These are phyloP conservation scores for Vidua macroura DNA, from an alignment of 2,113 vertebrate genomes.

Conservation along the genomic window DNA sequence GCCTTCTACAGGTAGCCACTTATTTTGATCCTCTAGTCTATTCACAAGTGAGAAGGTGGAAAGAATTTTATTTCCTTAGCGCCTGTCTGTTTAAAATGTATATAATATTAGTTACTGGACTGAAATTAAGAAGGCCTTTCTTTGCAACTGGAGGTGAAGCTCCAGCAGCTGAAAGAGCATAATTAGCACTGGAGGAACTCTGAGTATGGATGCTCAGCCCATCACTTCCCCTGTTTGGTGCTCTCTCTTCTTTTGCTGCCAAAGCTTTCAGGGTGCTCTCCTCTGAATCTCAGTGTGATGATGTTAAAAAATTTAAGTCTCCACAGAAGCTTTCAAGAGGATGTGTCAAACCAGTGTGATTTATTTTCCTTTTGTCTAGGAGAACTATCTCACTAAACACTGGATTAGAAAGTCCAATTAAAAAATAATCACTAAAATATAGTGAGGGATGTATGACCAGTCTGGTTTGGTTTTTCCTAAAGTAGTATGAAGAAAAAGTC, in stretches of 20 bases:
- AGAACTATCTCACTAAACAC: background rate
- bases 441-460: fast-evolving
- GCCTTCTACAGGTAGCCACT: background rate
- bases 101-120: background rate
- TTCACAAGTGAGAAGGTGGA: background rate
- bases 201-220: background rate
- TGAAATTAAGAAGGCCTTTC: background rate
- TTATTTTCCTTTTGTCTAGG: background rate
- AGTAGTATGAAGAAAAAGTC: background rate
- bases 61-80: background rate
- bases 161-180: background rate
- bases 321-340: background rate
- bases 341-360: background rate
- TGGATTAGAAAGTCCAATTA: background rate
- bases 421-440: background rate
- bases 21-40: background rate
- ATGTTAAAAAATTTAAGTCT: background rate
- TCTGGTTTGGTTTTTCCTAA: background rate
- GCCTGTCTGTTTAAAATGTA: background rate
- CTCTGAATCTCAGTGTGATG: background rate
- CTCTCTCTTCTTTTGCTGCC: background rate
- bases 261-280: background rate
- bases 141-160: background rate
- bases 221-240: background rate
- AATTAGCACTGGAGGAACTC: background rate